A percentile compares a stretch with the other conserved stretches of the same genome.
phyloP scores from a whole-genome alignment of 2,113 vertebrate species.

The Oncorhynchus clarkii region DNA sequence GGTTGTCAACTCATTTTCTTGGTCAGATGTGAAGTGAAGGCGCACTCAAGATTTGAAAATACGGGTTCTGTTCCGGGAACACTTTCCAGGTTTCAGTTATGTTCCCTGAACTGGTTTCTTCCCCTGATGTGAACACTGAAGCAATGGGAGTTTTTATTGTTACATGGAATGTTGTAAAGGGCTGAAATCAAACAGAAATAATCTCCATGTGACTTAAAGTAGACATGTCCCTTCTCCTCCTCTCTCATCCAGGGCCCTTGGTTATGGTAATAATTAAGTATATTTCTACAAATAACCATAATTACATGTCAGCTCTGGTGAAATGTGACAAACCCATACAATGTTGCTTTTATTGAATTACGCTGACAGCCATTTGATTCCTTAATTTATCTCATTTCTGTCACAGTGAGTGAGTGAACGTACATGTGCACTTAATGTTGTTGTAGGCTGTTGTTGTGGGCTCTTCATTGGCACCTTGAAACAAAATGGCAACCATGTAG shows the following conservation, averaged over 20 bases:
- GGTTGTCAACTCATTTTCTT: too few species aligned
- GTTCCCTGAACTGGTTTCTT: too few species aligned
- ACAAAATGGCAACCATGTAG: background rate
- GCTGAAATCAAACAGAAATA: too few species aligned
- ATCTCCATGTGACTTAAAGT: background rate
- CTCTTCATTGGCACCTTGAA: background rate
- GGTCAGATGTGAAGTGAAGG: too few species aligned
- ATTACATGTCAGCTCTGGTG: slow-evolving; percentile 69
- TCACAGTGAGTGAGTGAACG: slow-evolving; percentile 46
- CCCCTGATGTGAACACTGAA: too few species aligned
- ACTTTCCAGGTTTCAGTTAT: too few species aligned
- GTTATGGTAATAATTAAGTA: slow-evolving; percentile 60
- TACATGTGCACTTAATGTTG: slow-evolving; percentile 33
- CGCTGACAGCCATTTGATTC: slow-evolving; percentile 60
- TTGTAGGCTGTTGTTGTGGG: slow-evolving; percentile 17
- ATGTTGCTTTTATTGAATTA: slow-evolving; percentile 74
- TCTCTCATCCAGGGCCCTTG: slow-evolving; percentile 34
- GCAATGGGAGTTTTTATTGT: too few species aligned
- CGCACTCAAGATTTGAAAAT: too few species aligned
- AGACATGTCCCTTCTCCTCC: background rate
- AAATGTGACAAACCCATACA: slow-evolving; percentile 72
- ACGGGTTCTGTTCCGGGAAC: too few species aligned
- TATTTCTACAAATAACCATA: slow-evolving; percentile 71
- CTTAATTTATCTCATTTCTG: slow-evolving; percentile 56
- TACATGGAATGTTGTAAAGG: too few species aligned